phyloP scores from a whole-genome alignment of 2,113 vertebrate genomes.

The Grantiella picta region DNA sequence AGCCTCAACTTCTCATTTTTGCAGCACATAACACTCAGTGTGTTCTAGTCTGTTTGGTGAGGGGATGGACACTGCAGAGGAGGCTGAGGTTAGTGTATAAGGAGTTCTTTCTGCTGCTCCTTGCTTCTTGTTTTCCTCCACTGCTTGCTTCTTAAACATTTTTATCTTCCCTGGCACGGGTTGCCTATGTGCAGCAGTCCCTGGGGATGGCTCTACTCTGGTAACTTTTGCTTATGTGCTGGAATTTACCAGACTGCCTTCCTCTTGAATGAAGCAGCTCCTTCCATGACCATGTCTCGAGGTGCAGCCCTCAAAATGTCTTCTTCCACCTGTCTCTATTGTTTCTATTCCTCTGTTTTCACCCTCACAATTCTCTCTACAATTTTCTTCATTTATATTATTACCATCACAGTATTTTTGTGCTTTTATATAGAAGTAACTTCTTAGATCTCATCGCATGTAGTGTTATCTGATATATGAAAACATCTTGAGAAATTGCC shows the following conservation, averaged over 20 bases:
- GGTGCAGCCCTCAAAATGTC: neutral
- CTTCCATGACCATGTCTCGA: neutral
- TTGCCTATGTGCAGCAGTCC: neutral
- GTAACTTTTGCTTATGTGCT: too few relatives aligned
- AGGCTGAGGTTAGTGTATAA: neutral
- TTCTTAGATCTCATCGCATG: neutral
- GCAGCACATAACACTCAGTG: fast-evolving
- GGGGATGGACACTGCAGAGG: neutral
- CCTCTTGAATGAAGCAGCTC: neutral
- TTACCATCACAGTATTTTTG: neutral
- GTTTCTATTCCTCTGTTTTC: neutral
- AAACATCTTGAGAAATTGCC: neutral
- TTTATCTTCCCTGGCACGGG: neutral
- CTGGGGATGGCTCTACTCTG: neutral
- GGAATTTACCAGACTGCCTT: neutral
- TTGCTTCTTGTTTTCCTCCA: neutral
- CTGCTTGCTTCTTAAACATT: neutral
- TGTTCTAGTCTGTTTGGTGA: neutral
- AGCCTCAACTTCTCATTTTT: neutral
- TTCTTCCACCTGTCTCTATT: neutral
- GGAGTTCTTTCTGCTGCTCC: neutral
- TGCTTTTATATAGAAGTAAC: neutral
- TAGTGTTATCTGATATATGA: neutral
- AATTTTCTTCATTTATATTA: neutral
- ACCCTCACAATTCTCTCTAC: neutral